These are phyloP conservation scores for Pterocles orientalis DNA, from an alignment of 2,113 vertebrate species.

Conservation along the genomic window DNA sequence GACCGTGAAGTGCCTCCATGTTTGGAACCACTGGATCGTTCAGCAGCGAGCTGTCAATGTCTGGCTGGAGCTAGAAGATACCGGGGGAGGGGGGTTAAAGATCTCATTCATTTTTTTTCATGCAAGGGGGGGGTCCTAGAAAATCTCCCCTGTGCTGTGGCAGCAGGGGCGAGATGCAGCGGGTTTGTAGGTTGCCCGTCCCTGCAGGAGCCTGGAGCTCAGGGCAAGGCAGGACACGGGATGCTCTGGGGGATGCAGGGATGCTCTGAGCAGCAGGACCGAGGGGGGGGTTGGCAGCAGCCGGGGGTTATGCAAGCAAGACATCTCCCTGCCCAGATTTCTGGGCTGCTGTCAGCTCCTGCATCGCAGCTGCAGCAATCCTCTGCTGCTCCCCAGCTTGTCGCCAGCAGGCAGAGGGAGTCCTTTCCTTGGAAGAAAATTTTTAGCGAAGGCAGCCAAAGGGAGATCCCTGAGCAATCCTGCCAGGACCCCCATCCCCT, in stretches of 20 bases:
- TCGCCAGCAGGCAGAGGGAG: slow-evolving; percentile 66
- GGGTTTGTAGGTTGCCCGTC: background rate
- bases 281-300: background rate
- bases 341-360: background rate
- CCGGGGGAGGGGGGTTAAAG: background rate
- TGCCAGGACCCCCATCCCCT: background rate
- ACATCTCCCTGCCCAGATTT: background rate
- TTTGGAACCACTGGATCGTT: background rate
- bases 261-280: background rate
- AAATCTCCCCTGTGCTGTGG: background rate
- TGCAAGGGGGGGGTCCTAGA: fast-evolving
- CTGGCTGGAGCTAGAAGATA: background rate
- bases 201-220: background rate
- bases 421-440: slow-evolving; percentile 58
- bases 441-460: background rate
- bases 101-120: background rate
- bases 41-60: background rate
- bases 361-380: background rate
- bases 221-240: background rate
- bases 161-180: fast-evolving
- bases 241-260: background rate
- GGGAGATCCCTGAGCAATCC: slow-evolving; percentile 25
- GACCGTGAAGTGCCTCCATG: slow-evolving; percentile 15
- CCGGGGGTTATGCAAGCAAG: background rate
- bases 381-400: background rate